Conservation (phyloP, 2,113 vertebrate genomes). For the Dendrocopos noguchii region DNA sequence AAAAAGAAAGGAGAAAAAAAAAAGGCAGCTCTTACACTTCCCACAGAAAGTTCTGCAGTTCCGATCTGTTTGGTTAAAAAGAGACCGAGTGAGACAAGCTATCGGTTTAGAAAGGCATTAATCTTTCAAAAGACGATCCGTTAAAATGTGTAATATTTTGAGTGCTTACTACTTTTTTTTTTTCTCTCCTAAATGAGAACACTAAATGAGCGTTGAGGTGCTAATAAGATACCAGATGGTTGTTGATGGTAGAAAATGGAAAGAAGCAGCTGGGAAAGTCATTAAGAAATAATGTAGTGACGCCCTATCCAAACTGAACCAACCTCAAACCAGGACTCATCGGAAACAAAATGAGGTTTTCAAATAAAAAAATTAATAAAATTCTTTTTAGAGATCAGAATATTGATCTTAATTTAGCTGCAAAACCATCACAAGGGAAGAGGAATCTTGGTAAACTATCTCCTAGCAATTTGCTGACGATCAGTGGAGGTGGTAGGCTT, state of each 20-base stretch:
- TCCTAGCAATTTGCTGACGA: background rate
- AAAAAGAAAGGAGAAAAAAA: background rate
- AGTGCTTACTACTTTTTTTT: slow-evolving; percentile 75
- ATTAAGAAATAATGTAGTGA: slow-evolving; percentile 90
- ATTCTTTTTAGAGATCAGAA: slow-evolving; percentile 40
- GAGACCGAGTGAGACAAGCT: background rate
- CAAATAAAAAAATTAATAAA: slow-evolving; percentile 90
- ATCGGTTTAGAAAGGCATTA: slow-evolving; percentile 29
- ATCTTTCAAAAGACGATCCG: slow-evolving; percentile 16
- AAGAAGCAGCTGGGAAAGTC: slow-evolving; percentile 87
- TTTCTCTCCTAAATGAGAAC: slow-evolving; percentile 73
- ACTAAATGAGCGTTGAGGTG: slow-evolving; percentile 87
- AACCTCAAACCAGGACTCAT: slow-evolving; percentile 80
- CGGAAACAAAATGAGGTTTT: slow-evolving; percentile 78
- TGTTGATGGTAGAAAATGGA: slow-evolving; percentile 87
- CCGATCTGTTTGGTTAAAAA: background rate
- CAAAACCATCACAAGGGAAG: background rate
- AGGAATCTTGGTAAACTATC: background rate
- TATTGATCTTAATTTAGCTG: slow-evolving; percentile 44
- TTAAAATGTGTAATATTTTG: slow-evolving; percentile 61
- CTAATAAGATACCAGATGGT: slow-evolving; percentile 91
- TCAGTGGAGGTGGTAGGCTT: background rate
- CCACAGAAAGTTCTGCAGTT: background rate
- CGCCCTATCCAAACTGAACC: slow-evolving; percentile 88
- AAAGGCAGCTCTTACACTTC: background rate